Evolutionary conservation across 2,888 invertebrate genomes (phyloP).

Genomic region (Mesodorylaimus sp.): DNA sequence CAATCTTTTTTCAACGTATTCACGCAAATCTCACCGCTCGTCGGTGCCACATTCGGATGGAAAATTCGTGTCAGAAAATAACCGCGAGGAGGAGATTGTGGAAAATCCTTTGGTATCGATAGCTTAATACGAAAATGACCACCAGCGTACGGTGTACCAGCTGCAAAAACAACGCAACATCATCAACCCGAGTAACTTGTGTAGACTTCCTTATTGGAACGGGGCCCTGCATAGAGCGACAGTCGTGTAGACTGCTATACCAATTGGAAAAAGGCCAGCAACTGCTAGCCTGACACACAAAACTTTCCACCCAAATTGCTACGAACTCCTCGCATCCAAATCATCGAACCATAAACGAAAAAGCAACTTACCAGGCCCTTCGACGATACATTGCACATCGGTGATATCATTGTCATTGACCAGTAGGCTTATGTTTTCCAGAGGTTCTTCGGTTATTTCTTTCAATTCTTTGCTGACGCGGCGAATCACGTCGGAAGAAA

Average conservation of each 20-base stretch:
- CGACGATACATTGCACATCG: conserved; percentile 73
- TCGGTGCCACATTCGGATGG: conserved; percentile 76
- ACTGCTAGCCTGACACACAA: not conserved
- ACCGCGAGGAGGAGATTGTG: conserved; percentile 73
- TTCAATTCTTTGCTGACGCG: conserved; percentile 71
- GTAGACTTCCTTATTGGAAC: too few relatives aligned
- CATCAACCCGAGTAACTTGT: too few relatives aligned
- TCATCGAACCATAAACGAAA: not conserved
- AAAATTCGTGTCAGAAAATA: conserved; percentile 81
- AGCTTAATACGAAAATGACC: conserved; percentile 75
- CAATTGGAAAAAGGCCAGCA: too few relatives aligned
- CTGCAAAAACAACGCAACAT: conserved; percentile 36
- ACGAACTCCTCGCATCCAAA: not conserved
- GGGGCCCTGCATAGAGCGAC: too few relatives aligned
- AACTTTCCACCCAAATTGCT: not conserved
- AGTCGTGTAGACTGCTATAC: too few relatives aligned
- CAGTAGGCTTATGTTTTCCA: conserved; percentile 72
- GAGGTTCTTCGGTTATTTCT: conserved; percentile 57
- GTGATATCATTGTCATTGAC: conserved; percentile 81
- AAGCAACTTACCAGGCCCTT: conserved; percentile 54
- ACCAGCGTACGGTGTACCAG: conserved; percentile 73
- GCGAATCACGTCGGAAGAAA: conserved; percentile 74
- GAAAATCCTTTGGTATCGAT: conserved; percentile 75
- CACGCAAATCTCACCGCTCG: conserved; percentile 82
- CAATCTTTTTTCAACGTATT: conserved; percentile 89